Conservation (phyloP, 2,797 vertebrate species). For the Spinus pinus region DNA sequence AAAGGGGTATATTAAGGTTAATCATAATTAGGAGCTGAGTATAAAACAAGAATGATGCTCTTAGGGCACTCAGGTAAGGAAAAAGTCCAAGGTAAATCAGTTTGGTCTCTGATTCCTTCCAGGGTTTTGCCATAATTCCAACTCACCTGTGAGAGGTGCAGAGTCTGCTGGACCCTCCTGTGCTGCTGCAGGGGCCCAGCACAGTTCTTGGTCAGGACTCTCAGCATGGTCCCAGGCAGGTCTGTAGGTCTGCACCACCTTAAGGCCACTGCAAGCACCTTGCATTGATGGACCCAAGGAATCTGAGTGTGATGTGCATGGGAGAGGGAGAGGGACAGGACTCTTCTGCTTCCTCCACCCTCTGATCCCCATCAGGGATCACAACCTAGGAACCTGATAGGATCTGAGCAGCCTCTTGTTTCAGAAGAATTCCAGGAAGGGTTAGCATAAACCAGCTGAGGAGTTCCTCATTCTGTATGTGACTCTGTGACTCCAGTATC, state of each 20-base stretch:
- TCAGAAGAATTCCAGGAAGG: neutral
- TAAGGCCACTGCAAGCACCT: neutral
- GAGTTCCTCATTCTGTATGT: neutral
- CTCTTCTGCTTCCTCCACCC: neutral
- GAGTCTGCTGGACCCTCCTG: neutral
- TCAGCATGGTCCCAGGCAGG: neutral
- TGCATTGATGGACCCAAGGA: neutral
- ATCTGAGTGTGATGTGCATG: neutral
- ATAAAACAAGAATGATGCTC: neutral
- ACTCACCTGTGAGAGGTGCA: neutral
- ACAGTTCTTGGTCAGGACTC: neutral
- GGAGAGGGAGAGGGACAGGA: neutral
- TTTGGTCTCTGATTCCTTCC: neutral
- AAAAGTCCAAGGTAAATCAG: neutral
- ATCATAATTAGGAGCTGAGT: neutral
- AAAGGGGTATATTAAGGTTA: neutral
- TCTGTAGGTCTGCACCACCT: neutral
- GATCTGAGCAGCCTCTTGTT: neutral
- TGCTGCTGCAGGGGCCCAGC: neutral
- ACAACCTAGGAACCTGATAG: neutral
- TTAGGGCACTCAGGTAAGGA: neutral
- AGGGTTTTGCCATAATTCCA: neutral
- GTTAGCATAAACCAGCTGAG: neutral
- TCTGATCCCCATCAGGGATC: neutral
- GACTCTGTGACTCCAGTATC: neutral